Percentiles rank a stretch among this genome's conserved stretches.
Conservation (phyloP, 2,888 invertebrate species). For the Erebia aethiops region DNA sequence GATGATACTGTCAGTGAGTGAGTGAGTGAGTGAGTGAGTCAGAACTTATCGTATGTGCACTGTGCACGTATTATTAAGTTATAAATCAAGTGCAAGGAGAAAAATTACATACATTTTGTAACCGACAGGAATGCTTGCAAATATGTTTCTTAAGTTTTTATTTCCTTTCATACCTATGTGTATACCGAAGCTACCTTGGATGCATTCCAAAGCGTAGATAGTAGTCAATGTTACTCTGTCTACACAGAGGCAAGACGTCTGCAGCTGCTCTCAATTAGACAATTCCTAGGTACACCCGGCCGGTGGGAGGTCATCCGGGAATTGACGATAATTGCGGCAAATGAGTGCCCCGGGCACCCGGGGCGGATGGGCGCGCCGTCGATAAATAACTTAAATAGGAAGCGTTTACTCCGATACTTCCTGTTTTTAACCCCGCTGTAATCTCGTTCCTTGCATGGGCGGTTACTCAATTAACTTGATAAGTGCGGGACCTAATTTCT, state of each 20-base stretch:
- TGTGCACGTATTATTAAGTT: no score
- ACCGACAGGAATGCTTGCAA: no score
- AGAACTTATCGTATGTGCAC: no score
- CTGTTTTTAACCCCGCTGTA: constrained; percentile 7
- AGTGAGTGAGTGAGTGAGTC: no score
- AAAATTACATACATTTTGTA: no score
- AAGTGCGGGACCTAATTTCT: not conserved
- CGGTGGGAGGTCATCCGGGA: constrained; percentile 49
- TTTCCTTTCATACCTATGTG: not conserved
- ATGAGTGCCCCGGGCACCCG: constrained; percentile 35
- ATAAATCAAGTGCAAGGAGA: no score
- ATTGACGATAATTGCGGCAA: constrained; percentile 50
- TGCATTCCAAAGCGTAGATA: not conserved
- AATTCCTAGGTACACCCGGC: constrained; percentile 40
- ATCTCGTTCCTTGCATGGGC: constrained; percentile 12
- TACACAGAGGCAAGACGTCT: constrained; percentile 42
- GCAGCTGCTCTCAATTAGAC: constrained; percentile 49
- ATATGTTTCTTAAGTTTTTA: not conserved
- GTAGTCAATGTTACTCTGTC: not conserved
- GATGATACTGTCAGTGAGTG: no score
- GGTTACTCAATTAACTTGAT: not conserved
- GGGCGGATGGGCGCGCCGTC: constrained; percentile 18
- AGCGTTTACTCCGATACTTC: constrained; percentile 28
- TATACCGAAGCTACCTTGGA: not conserved
- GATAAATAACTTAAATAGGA: constrained; percentile 36